Evolutionary conservation across 2,797 vertebrate species (phyloP), one percentile per base, ranked within the genome.

Genomic region (Amblyopsis hoosieri): DNA sequence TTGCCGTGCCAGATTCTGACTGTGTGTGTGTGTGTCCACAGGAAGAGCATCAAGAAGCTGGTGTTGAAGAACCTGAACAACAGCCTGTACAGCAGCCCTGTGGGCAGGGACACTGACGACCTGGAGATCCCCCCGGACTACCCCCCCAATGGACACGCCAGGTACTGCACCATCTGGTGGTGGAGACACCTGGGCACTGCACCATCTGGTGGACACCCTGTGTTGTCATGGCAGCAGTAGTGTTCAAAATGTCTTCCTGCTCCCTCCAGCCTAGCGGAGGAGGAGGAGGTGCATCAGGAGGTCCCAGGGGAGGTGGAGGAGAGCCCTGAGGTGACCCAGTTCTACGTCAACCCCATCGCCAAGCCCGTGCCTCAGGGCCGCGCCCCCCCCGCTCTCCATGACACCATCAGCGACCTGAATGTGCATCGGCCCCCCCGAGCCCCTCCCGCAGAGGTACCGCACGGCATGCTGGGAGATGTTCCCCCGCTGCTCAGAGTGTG

Each of bases 11-110:
- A 1, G 0, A 8, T 75, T 48, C 7, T 0, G 76, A 42, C 55
- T 31, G 67, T 60, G 6, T 61, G 31, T 31, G 67, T 60, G 6
- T 61, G 31, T 23, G 0, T 0, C 19, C 19, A 49, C 58, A 99
- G 97, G 89, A 99, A 97, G 72, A 99, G 94, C 85, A 98, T 99
- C 79, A 99, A 99, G 85, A 99, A 97, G 52, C 85, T 99, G 64
- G 94, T 97, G 31, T 85, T 99, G 88, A 99, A 99, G 89, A 98
- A 96, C 81, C 87, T 97, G 53, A 96, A 90, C 72, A 96, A 91
- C 83, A 95, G 80, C 42, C 90, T 98, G 37, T 98, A 95, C 86
- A 91, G 63, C 78, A 95, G 94, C 1, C 94, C 95, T 0, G 54
- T 90, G 54, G 93, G 51, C 82, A 89, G 87, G 2, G 96, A 98